Base-by-base conservation (phyloP, 2,113 vertebrate genomes). In the Nansenia antarctica region DNA sequence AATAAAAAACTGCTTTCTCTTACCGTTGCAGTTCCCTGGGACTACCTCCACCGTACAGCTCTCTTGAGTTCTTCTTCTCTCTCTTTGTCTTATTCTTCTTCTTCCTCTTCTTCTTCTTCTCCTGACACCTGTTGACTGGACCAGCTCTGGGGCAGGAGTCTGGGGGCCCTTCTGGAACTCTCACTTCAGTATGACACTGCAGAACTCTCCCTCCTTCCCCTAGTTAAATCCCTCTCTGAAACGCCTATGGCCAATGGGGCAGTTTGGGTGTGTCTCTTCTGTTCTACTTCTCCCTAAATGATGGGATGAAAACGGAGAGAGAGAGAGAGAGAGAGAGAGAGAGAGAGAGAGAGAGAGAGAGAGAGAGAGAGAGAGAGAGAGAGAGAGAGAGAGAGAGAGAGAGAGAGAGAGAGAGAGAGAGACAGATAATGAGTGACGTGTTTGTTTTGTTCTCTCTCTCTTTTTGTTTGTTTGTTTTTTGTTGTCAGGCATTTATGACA, bases 51-150 rank as follows among this genome's bases (percentile, higher is more conserved):
- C 69, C 80, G 37, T 73, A 34, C 20, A 35, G 58, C 47, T 73
- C 63, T 65, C 80, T 53, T 57, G 15, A n/a, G n/a, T n/a, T n/a
- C n/a, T n/a, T n/a, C n/a, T n/a, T n/a, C n/a, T n/a, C 3, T 39
- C 55, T 70, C 34, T 58, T 30, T 55, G 32, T 67, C 32, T 65
- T 70, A 72, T 3, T 76, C 77, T 68, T 67, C 65, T 66, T 59
- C n/a, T n/a, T n/a, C n/a, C 30, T 22, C 37, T 37, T 45, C 26
- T 63, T 24, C 34, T 30, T 78, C 69, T 83, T 49, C 59, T 69
- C 75, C 64, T 77, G 70, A 73, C 89, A 92, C 91, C 90, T 92
- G 89, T 84, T 86, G 82, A 89, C 79, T 84, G 86, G 82, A 89
- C 79, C 72, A 82, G 74, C 52, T 73, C 6, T 59, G n/a, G 61